Conservation (phyloP, 2,797 vertebrate genomes). For the Cyclura pinguis region DNA sequence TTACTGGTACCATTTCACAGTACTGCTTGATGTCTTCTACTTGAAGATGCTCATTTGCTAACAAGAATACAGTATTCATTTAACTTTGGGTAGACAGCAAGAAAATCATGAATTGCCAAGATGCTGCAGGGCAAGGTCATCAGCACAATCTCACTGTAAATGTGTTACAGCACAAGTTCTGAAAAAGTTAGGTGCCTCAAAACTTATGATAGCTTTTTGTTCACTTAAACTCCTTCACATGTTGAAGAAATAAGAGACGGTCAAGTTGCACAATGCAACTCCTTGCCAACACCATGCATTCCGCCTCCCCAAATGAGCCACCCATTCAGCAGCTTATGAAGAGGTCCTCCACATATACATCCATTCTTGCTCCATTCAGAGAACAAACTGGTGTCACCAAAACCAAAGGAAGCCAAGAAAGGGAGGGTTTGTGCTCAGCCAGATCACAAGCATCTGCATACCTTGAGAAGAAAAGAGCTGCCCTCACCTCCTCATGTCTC, state of each 20-base stretch:
- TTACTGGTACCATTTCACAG: no score
- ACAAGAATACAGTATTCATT: no score
- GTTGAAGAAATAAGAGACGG: background rate
- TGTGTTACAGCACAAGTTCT: background rate
- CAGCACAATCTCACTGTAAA: background rate
- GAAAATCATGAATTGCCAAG: no score
- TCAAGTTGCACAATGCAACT: background rate
- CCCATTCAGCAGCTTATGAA: background rate
- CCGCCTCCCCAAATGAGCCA: background rate
- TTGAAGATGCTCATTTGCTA: no score
- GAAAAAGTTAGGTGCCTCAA: background rate
- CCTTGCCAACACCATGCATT: background rate
- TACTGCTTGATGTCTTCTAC: no score
- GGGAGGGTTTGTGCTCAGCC: background rate
- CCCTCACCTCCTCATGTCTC: background rate
- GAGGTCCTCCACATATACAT: background rate
- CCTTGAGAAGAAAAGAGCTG: background rate
- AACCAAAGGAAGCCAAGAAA: background rate
- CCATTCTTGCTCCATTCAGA: background rate
- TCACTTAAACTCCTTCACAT: background rate
- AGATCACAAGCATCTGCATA: background rate
- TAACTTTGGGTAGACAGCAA: no score
- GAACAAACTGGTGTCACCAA: background rate
- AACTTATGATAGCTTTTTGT: background rate
- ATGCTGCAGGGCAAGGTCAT: background rate